Base-by-base conservation (phyloP, 2,888 invertebrate genomes). In the Leptinotarsa haldemani region DNA sequence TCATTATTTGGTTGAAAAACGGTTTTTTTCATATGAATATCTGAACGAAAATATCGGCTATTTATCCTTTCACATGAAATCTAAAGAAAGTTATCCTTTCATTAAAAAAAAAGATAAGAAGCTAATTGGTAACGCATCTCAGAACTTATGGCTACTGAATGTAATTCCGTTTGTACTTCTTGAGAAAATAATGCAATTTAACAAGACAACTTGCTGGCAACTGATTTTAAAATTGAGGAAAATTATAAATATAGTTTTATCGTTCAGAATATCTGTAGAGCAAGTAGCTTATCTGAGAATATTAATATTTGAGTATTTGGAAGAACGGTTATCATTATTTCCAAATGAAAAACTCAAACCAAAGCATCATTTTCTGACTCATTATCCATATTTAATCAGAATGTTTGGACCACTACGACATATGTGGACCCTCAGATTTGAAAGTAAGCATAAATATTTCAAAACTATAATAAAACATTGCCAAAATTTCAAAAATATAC, bases 311-410 rank as follows among this genome's bases (percentile, higher is more conserved):
- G 64, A 64, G 15, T 64, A 64, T 64, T n/a, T 77, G 16, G 46
- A 67, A 18, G n/a, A 58, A 40, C 65, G 73, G 18, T 25, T 30
- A 58, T 13, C 15, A 18, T 40, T 40, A 56, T 77, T 77, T 64
- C 70, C 72, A 5, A 48, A 77, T 67, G n/a, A n/a, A 40, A 74
- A 48, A 9, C 53, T 80, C 50, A 78, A 74, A 69, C 78, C 79
- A 12, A 82, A 81, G 70, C 78, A 76, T 30, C 64, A 64, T 18
- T 64, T 40, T 30, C 30, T 64, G n/a, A 13, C 3, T 16, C 64
- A 64, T 64, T 64, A 64, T 30, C 64, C 64, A 9, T 30, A 20
- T 30, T n/a, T 64, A 18, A 64, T 18, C 18, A 64, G 18, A 30
- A 25, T 40, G 46, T 64, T 64, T 30, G 64, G 64, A 40, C 64